Percentiles rank a stretch among this genome's conserved stretches.
Conservation (phyloP, 2,113 vertebrate genomes). For the Pavo muticus region DNA sequence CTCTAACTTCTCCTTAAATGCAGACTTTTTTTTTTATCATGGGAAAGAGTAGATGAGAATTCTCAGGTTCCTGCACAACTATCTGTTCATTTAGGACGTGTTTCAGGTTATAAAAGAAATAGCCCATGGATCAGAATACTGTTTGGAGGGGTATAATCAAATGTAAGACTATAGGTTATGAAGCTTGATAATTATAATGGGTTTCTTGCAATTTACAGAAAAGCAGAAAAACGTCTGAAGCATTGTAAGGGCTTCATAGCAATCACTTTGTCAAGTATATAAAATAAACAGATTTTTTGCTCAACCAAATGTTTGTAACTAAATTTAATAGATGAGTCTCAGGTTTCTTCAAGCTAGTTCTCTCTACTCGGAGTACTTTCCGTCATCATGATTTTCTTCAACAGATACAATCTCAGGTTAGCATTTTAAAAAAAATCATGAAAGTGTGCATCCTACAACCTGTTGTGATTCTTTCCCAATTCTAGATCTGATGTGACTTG, state of each 20-base stretch:
- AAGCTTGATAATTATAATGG: neutral
- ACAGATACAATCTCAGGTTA: neutral
- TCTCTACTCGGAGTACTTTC: neutral
- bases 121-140: neutral
- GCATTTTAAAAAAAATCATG: neutral
- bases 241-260: neutral
- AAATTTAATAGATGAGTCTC: rapidly evolving
- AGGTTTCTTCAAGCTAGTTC: neutral
- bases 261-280: neutral
- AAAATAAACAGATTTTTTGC: neutral
- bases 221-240: neutral
- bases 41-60: neutral
- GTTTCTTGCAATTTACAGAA: neutral
- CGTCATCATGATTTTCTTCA: neutral
- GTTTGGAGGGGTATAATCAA: neutral
- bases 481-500: neutral
- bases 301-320: neutral
- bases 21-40: neutral
- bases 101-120: neutral
- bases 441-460: neutral
- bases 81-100: neutral
- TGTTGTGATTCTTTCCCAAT: neutral
- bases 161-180: neutral
- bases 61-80: neutral
- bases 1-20: neutral